Evolutionary conservation across 2,113 vertebrate species (phyloP).

Genomic region (Istiophorus platypterus): DNA sequence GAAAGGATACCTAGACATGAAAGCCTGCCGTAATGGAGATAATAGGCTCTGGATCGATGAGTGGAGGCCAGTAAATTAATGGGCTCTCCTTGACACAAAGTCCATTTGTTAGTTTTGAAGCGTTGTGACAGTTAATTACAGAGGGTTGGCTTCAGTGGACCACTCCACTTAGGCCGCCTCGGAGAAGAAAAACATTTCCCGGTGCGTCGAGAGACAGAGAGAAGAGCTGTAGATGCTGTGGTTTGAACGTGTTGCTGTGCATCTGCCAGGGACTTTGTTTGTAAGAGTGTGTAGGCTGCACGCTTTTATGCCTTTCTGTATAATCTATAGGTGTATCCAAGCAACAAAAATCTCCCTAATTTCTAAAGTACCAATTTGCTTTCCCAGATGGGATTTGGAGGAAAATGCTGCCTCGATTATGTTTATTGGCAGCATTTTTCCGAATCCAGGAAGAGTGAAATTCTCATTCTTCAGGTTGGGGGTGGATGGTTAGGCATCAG

Average conservation of each 20-base stretch:
- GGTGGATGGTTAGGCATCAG: background rate
- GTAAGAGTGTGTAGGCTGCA: slow-evolving; percentile 6
- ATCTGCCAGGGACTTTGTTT: background rate
- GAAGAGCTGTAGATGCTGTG: slow-evolving; percentile 54
- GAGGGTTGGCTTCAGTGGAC: slow-evolving; percentile 69
- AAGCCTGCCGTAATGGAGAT: slow-evolving; percentile 76
- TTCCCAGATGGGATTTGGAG: background rate
- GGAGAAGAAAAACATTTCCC: slow-evolving; percentile 71
- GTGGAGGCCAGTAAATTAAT: slow-evolving; percentile 78
- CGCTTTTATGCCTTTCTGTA: slow-evolving; percentile 17
- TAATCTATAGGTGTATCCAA: slow-evolving; percentile 30
- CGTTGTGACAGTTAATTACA: slow-evolving; percentile 84
- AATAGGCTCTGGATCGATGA: slow-evolving; percentile 74
- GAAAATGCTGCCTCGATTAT: background rate
- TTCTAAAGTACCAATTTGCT: slow-evolving; percentile 4
- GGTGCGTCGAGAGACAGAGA: slow-evolving; percentile 54
- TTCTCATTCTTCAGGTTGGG: background rate
- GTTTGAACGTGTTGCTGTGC: slow-evolving; percentile 38
- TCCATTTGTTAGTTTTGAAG: slow-evolving; percentile 84
- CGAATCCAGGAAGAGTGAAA: background rate
- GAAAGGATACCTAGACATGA: slow-evolving; percentile 54
- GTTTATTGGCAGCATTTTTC: background rate
- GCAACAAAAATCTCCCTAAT: slow-evolving; percentile 17
- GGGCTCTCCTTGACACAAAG: slow-evolving; percentile 79
- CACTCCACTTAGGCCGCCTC: slow-evolving; percentile 68